Percentiles rank a stretch among this genome's conserved stretches.
Evolutionary conservation across 1,140 invertebrate genomes (phyloP).

Genomic region (Macrostomum lignano): DNA sequence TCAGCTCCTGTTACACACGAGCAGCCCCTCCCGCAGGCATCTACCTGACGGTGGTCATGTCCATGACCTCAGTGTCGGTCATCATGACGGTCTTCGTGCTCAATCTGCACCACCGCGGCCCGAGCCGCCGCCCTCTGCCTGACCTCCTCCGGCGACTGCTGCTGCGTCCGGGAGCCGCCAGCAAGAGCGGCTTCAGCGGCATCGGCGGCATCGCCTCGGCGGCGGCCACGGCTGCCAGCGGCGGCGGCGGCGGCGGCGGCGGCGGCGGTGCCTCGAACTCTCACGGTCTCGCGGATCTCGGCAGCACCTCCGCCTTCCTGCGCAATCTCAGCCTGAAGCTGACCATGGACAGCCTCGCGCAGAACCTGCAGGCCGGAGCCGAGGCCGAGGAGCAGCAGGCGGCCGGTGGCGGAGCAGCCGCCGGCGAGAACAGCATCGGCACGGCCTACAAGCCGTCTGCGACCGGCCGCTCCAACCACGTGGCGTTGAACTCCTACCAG

Average conservation of each 20-base stretch:
- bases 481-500: background rate
- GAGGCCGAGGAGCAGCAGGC: background rate
- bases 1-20: too few relatives aligned
- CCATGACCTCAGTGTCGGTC: constrained; percentile 23
- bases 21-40: too few relatives aligned
- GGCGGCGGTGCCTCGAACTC: too few relatives aligned
- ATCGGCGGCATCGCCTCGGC: too few relatives aligned
- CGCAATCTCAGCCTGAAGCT: too few relatives aligned
- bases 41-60: constrained; percentile 26
- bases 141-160: constrained; percentile 13
- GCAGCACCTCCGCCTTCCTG: too few relatives aligned
- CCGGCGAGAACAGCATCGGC: too few relatives aligned
- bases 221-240: background rate
- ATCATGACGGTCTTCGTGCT: constrained; percentile 25
- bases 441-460: too few relatives aligned
- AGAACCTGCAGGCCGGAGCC: background rate
- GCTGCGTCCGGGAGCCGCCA: background rate
- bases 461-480: background rate
- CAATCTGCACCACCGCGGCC: constrained; percentile 20
- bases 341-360: background rate
- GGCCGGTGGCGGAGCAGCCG: background rate
- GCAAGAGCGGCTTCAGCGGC: too few relatives aligned
- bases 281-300: too few relatives aligned
- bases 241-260: too few relatives aligned
- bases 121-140: constrained; percentile 14